Percentiles rank a stretch among this genome's conserved stretches.
Conservation (phyloP, 2,888 invertebrate species). For the Machimus rusticus region DNA sequence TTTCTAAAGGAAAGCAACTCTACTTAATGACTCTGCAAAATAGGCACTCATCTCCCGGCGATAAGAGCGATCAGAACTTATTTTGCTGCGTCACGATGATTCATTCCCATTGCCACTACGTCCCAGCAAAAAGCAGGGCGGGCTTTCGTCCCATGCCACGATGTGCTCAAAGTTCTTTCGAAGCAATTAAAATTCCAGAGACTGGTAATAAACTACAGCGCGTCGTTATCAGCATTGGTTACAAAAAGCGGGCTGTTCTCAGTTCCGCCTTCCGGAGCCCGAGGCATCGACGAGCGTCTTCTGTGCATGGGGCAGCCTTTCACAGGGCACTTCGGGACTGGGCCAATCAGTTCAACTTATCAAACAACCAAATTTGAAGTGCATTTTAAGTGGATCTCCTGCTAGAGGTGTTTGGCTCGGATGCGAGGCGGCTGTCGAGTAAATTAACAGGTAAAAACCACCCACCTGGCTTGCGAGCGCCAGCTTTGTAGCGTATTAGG, state of each 20-base stretch:
- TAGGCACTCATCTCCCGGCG: not conserved
- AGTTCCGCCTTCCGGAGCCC: not conserved
- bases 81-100: not conserved
- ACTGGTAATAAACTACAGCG: not conserved
- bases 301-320: not conserved
- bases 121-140: not conserved
- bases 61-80: not conserved
- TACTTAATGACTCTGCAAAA: not conserved
- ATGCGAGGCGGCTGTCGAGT: not conserved
- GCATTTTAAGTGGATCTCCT: conserved; percentile 1
- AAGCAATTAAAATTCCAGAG: conserved; percentile 13
- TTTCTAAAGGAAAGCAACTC: not conserved
- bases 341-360: not conserved
- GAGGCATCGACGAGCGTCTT: not conserved
- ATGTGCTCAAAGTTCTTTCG: not conserved
- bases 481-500: not conserved
- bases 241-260: not conserved
- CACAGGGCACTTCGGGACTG: not conserved
- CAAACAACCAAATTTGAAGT: not conserved
- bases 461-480: not conserved
- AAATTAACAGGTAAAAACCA: not conserved
- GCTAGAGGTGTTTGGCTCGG: not conserved
- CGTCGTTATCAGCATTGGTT: not conserved
- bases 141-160: not conserved
- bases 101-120: not conserved